Evolutionary conservation across 2,888 invertebrate species (phyloP).

Genomic region (Drosophila leonis): DNA sequence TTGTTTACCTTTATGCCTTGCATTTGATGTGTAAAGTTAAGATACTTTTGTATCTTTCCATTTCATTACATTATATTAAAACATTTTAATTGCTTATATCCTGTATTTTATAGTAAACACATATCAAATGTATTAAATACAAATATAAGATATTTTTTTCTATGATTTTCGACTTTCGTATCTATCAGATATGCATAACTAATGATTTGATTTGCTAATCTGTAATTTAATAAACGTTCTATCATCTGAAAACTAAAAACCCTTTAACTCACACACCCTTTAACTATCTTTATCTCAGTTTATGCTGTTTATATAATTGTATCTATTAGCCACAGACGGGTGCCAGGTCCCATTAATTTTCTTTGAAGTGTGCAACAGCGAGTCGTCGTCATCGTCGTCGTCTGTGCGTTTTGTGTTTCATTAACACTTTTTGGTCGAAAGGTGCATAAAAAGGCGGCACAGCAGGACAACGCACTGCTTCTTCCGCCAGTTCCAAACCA

Average conservation of each 20-base stretch:
- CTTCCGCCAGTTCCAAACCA: background rate
- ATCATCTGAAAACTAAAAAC: background rate
- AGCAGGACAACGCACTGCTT: conserved; percentile 1
- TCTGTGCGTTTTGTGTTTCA: conserved; percentile 70
- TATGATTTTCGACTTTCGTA: too few species aligned
- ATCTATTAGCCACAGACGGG: conserved; percentile 11
- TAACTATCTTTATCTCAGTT: background rate
- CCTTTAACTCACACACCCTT: background rate
- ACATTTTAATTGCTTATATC: too few species aligned
- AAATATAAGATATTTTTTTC: too few species aligned
- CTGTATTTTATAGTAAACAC: too few species aligned
- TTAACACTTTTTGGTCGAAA: conserved; percentile 72
- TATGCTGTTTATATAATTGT: conserved; percentile 14
- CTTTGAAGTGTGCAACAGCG: conserved; percentile 38
- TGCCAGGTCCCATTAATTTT: conserved; percentile 22
- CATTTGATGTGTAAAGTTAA: too few species aligned
- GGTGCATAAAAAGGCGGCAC: conserved; percentile 63
- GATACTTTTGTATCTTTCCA: too few species aligned
- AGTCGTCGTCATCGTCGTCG: conserved; percentile 3
- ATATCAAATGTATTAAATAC: too few species aligned
- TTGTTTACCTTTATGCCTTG: too few species aligned
- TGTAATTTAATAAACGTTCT: background rate
- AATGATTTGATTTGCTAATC: too few species aligned
- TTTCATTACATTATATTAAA: too few species aligned
- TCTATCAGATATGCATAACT: background rate